Evolutionary conservation across 2,797 vertebrate genomes (phyloP).

Genomic region (Varecia variegata): DNA sequence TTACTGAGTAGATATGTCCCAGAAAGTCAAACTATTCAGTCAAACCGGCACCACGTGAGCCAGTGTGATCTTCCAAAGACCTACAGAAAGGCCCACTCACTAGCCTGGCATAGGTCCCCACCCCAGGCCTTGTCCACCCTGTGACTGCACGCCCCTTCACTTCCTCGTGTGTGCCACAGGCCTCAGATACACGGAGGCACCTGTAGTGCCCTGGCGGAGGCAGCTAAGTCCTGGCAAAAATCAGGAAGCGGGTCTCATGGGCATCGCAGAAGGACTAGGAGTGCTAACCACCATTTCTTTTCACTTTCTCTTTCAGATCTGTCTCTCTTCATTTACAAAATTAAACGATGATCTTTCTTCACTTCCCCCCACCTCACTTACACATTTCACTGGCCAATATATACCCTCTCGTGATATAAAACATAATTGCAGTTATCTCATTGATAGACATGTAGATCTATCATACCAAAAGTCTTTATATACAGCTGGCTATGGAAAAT

Average conservation of each 20-base stretch:
- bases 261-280: not conserved
- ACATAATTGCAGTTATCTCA: not conserved
- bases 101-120: not conserved
- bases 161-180: not conserved
- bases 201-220: not conserved
- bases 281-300: not conserved
- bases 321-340: not conserved
- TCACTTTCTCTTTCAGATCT: not conserved
- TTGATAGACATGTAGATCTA: not conserved
- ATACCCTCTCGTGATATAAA: not conserved
- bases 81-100: not conserved
- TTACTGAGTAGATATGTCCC: not conserved
- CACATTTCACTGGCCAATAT: not conserved
- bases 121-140: not conserved
- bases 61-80: not conserved
- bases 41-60: not conserved
- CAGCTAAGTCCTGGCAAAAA: not conserved
- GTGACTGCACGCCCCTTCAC: no score
- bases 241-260: not conserved
- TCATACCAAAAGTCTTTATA: not conserved
- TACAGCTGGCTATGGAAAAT: not conserved
- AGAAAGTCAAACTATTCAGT: not conserved
- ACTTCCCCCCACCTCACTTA: not conserved
- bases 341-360: not conserved
- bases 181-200: not conserved